Evolutionary conservation across 2,113 vertebrate species (phyloP), one percentile per base, ranked within the genome.

Genomic region (Pseudorasbora parva): DNA sequence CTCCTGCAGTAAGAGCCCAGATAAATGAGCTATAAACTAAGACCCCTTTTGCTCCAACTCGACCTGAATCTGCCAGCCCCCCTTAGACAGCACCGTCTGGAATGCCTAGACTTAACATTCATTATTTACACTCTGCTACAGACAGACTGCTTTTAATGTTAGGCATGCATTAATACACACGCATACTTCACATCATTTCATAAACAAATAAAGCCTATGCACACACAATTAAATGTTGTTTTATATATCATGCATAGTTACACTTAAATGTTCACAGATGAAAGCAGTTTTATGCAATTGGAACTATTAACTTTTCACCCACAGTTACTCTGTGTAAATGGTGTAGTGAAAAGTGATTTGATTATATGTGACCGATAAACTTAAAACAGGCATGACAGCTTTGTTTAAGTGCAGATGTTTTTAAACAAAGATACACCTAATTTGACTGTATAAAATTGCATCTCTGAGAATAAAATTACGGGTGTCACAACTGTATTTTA

Each of bases 91-190:
- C 60, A 30, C 19, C 37, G 60, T 83, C 73, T 83, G 73, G 47
- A 83, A 57, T 25, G 4, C 45, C 43, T 81, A 69, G 78, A 81
- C 47, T 69, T 51, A 43, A 11, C 59, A 83, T 83, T 21, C 15
- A 83, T 83, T 83, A 77, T 83, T 83, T 83, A 83, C 54, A 59
- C 8, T 11, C 51, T 47, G 30, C 41, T 72, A 47, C 77, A 51
- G 77, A 81, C 49, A 81, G 30, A 69, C 75, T 56, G 27, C 23
- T 37, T 33, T 27, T 23, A 21, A 54, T 80, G 11, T 54, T 21
- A 54, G 41, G 15, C 78, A 66, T 56, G 43, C 56, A 75, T 47
- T 57, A 11, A 81, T 57, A 56, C 83, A 80, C 68, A 45, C n/a
- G 8, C 41, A n/a, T 71, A 23, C 33, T 69, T n/a, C 5, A 45